Base-by-base conservation (phyloP, 1,140 invertebrate genomes). In the Lucilia cuprina region DNA sequence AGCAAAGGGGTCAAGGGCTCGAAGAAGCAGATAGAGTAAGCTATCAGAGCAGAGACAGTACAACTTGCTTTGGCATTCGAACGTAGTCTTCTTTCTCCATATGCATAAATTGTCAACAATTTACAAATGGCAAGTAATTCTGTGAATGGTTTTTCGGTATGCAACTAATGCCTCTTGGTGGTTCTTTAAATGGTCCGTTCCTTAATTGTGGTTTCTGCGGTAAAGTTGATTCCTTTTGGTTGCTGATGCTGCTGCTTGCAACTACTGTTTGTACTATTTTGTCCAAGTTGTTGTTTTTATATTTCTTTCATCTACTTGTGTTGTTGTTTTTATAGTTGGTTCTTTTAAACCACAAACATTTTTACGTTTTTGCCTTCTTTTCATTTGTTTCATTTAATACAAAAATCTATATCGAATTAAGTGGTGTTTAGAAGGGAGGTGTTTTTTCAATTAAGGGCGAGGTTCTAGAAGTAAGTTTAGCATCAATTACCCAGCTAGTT, bases 31-130 rank as follows among this genome's bases (percentile, higher is more conserved):
- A 74, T n/a, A 21, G 65, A 25, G 65, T 21, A 74, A 5, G 19
- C n/a, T 9, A 65, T 65, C 25, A 30, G 25, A 2, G 3, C 55
- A 21, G 19, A 25, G 65, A 74, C 2, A 14, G 13, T 30, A 3
- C 25, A 30, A 30, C 74, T 13, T 2, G 55, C 74, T 30, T 14
- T 74, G 21, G 74, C 25, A 74, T 21, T 30, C 74, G 25, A 74
- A 30, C 25, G 25, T 30, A 74, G 34, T 41, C 41, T 41, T 41
- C 41, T 7, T 41, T 55, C 50, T 77, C n/a, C 77, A 80, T 21
- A 80, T 80, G 77, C 77, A 80, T 80, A 80, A 80, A 80, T 80
- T 80, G 77, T 80, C 77, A 80, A 80, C 41, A 80, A 80, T 80
- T 80, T 80, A 80, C 77, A 80, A 80, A 80, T 49, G 77, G 77